phyloP scores from a whole-genome alignment of 2,797 vertebrate species.

The Pseudotriccus pelzelni region DNA sequence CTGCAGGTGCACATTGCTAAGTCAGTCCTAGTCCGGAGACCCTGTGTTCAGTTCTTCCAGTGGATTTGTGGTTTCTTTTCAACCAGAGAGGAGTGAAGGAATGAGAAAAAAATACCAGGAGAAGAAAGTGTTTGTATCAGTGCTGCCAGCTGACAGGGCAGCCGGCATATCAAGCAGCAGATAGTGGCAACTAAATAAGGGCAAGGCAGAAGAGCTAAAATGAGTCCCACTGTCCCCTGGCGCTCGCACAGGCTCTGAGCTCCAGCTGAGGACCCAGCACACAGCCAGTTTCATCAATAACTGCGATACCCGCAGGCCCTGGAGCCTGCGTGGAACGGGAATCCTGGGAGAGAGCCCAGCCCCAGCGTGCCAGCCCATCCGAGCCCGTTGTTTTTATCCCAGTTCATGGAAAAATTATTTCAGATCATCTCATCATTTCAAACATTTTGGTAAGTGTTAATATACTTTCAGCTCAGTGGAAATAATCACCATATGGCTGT shows the following conservation, averaged over 20 bases:
- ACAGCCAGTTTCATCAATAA: background rate
- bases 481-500: slow-evolving; percentile 81
- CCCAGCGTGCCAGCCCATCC: rapidly evolving
- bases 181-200: background rate
- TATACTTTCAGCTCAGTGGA: slow-evolving; percentile 60
- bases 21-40: background rate
- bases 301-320: background rate
- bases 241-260: background rate
- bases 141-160: background rate
- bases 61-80: background rate
- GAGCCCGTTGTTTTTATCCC: background rate
- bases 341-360: background rate
- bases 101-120: background rate
- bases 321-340: background rate
- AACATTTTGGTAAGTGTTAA: slow-evolving; percentile 60
- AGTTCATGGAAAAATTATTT: background rate
- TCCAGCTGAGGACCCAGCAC: background rate
- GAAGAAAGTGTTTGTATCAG: rapidly evolving
- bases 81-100: background rate
- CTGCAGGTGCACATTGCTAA: background rate
- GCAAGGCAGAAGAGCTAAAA: background rate
- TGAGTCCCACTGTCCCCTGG: background rate
- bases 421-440: slow-evolving; percentile 20
- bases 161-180: background rate
- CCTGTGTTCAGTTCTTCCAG: background rate